phyloP scores from a whole-genome alignment of 2,113 vertebrate genomes.

The Euleptes europaea region DNA sequence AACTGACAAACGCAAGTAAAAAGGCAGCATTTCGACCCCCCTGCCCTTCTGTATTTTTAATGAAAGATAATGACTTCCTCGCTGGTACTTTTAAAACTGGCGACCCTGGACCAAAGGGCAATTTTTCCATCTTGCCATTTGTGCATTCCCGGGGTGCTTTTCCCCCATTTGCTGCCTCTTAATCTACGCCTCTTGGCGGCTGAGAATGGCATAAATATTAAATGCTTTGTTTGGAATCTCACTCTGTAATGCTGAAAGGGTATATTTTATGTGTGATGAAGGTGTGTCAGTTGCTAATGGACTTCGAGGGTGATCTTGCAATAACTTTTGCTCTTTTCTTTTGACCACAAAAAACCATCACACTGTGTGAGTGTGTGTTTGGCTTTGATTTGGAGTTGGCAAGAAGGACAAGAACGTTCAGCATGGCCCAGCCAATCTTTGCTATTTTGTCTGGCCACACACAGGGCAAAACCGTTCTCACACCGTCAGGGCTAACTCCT shows the following conservation, averaged over 20 bases:
- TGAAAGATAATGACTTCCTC: too few species aligned
- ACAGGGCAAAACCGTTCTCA: too few species aligned
- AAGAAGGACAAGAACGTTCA: rapidly evolving
- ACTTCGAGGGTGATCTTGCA: not conserved
- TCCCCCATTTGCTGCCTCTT: not conserved
- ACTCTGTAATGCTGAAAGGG: not conserved
- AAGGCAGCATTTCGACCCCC: too few species aligned
- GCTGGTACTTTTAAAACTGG: not conserved
- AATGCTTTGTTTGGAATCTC: not conserved
- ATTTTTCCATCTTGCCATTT: not conserved
- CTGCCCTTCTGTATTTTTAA: not conserved
- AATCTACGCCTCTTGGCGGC: not conserved
- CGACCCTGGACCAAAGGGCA: not conserved
- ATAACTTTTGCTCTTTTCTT: not conserved
- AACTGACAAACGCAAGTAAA: too few species aligned
- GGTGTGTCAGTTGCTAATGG: not conserved
- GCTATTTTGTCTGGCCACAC: too few species aligned
- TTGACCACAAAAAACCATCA: not conserved
- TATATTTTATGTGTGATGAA: not conserved
- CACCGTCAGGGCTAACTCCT: too few species aligned
- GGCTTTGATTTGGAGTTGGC: not conserved
- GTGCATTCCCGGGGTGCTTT: not conserved
- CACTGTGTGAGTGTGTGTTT: not conserved
- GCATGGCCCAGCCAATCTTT: too few species aligned
- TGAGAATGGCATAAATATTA: not conserved